Base-by-base conservation (phyloP, 92 coral and sea anemone species). In the Plumapathes pennacea region DNA sequence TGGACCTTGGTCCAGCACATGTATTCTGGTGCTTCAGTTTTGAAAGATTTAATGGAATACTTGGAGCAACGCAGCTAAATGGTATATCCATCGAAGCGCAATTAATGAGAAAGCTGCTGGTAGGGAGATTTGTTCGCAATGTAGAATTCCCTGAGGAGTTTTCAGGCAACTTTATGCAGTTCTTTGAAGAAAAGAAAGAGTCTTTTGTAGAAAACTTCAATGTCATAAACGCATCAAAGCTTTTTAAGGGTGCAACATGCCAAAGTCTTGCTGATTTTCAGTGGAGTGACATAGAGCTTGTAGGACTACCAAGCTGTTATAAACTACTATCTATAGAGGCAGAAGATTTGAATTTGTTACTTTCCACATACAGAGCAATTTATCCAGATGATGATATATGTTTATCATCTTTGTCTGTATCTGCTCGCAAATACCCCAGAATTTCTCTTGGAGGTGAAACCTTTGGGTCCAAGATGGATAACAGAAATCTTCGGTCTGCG, bases 21-120 rank as follows among this genome's bases (percentile, higher is more conserved):
- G 75, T 77, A 22, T 83, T 83, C 62, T 77, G 85, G 80, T 78
- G 85, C 38, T 81, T 73, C 32, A 61, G 74, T 47, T 72, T 79
- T 56, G 73, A 78, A 39, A 38, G 85, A 26, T 78, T 52, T 49
- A 76, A 69, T 44, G 85, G 64, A 13, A 69, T 69, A 26, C 72
- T 76, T 3, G 76, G 74, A 11, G 67, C 57, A 24, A 76, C 54
- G 17, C 62, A 52, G n/a, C 64, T 80, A 13, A 82, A 76, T 63
- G 70, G 76, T 47, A 49, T 81, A 29, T 77, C 78, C 10, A 46
- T 83, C 40, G 90, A 77, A 49, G 39, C 77, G 14, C 85, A 84
- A 48, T 26, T 64, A 10, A 70, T 77, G 81, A 50, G 81, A 50
- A 77, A 66, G 32, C 42, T 84, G 30, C 11, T 60, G 22, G 57